Evolutionary conservation across 2,113 vertebrate genomes (phyloP).

Genomic region (Alectura lathami): DNA sequence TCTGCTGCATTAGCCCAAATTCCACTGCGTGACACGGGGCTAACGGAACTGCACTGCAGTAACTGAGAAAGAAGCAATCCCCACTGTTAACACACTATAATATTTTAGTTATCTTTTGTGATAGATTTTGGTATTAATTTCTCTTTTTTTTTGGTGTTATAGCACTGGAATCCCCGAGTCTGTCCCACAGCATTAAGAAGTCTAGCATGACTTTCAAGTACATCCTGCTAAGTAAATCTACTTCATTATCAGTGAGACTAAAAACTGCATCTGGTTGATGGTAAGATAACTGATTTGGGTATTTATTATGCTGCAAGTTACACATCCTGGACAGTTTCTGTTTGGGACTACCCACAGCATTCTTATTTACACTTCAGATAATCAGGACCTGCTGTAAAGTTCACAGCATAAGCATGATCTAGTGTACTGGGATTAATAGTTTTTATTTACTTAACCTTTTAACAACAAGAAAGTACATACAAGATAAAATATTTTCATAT

Average conservation of each 20-base stretch:
- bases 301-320: not conserved
- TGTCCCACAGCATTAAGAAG: not conserved
- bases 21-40: not conserved
- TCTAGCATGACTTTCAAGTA: not conserved
- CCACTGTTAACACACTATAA: not conserved
- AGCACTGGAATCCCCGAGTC: not conserved
- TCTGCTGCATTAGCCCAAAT: not conserved
- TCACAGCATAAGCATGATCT: not conserved
- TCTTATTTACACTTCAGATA: conserved; percentile 2
- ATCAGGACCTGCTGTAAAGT: conserved; percentile 3
- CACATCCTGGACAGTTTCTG: not conserved
- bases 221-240: not conserved
- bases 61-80: not conserved
- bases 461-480: conserved; percentile 8
- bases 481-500: not conserved
- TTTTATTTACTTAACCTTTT: conserved; percentile 42
- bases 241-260: not conserved
- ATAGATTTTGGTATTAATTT: not conserved
- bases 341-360: not conserved
- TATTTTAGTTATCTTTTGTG: not conserved
- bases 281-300: not conserved
- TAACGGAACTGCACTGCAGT: not conserved
- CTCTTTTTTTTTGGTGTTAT: not conserved
- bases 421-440: not conserved
- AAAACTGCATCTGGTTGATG: not conserved